These are phyloP conservation scores for Monochamus alternatus DNA, from an alignment of 2,888 invertebrate species.

Conservation along the genomic window DNA sequence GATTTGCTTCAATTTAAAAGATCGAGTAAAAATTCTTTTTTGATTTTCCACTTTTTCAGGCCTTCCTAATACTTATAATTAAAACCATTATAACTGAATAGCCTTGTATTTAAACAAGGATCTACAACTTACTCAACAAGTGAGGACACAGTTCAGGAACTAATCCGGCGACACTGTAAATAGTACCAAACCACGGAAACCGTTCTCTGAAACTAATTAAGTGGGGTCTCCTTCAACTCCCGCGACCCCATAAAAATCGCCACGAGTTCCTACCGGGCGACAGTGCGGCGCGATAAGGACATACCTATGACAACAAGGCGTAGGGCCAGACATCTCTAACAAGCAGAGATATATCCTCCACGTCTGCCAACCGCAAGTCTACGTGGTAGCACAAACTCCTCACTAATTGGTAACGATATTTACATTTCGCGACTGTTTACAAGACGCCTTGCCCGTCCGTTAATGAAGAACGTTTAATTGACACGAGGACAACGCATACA, in stretches of 20 bases:
- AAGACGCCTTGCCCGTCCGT: background rate
- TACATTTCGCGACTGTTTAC: slow-evolving; percentile 31
- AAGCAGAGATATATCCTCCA: slow-evolving; percentile 20
- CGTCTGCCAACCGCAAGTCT: slow-evolving; percentile 6
- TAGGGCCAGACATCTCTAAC: slow-evolving; percentile 12
- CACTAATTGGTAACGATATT: slow-evolving; percentile 33
- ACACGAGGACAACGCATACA: slow-evolving; percentile 20
- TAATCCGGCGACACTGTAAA: no score
- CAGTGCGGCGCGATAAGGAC: slow-evolving; percentile 21
- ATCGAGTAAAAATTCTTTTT: no score
- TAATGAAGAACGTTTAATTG: slow-evolving; percentile 32
- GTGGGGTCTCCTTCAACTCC: background rate
- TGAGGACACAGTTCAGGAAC: no score
- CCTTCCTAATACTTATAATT: no score
- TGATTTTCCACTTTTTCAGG: no score
- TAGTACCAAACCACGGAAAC: no score
- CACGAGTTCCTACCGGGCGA: background rate
- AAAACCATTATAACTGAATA: no score
- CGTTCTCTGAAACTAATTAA: background rate
- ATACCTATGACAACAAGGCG: slow-evolving; percentile 24
- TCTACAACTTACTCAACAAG: no score
- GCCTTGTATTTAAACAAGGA: no score
- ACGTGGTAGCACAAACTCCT: slow-evolving; percentile 18
- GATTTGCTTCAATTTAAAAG: no score
- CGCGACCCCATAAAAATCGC: slow-evolving; percentile 14